Percentiles rank a stretch among this genome's conserved stretches.
These are phyloP conservation scores for Acrocephalus scirpaceus DNA, from an alignment of 2,797 vertebrate species.

Conservation along the genomic window DNA sequence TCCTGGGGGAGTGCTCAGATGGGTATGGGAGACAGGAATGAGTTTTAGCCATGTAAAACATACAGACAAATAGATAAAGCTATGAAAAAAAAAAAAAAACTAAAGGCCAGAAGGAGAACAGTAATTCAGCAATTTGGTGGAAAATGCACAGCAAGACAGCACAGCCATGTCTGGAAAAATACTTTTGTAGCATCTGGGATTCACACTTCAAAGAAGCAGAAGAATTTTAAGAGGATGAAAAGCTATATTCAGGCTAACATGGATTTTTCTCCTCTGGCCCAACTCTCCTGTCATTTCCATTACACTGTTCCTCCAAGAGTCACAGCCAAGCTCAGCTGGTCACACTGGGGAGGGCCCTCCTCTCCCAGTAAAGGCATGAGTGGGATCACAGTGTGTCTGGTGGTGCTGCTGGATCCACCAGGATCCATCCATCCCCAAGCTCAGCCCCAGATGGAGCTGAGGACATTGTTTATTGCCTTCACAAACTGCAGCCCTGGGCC, in stretches of 20 bases:
- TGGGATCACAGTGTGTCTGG: not conserved
- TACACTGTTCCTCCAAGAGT: not conserved
- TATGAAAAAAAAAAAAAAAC: not conserved
- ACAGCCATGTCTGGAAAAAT: conserved; percentile 21
- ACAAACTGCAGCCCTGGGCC: not conserved
- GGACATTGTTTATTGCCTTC: not conserved
- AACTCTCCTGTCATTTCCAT: not conserved
- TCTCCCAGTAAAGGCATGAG: not conserved
- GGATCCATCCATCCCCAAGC: not conserved
- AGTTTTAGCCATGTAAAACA: conserved; percentile 6
- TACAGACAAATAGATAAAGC: conserved; percentile 3
- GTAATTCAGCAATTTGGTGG: conserved; percentile 41
- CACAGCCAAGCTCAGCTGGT: not conserved
- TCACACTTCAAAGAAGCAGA: conserved; percentile 49
- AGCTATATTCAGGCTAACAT: not conserved
- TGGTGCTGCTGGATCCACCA: not conserved
- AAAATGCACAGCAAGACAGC: conserved; percentile 47
- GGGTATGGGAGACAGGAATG: not conserved
- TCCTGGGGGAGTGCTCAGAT: not conserved
- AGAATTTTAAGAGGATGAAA: conserved; percentile 40
- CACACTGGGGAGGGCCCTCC: not conserved
- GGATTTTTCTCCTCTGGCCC: not conserved
- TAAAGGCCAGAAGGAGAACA: conserved; percentile 30
- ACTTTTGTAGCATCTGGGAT: conserved; percentile 45
- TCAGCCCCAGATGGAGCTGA: not conserved